Percentiles rank a stretch among this genome's conserved stretches.
These are phyloP conservation scores for Porites australiensis DNA, from an alignment of 64 coral and sea anemone genomes.

Conservation along the genomic window DNA sequence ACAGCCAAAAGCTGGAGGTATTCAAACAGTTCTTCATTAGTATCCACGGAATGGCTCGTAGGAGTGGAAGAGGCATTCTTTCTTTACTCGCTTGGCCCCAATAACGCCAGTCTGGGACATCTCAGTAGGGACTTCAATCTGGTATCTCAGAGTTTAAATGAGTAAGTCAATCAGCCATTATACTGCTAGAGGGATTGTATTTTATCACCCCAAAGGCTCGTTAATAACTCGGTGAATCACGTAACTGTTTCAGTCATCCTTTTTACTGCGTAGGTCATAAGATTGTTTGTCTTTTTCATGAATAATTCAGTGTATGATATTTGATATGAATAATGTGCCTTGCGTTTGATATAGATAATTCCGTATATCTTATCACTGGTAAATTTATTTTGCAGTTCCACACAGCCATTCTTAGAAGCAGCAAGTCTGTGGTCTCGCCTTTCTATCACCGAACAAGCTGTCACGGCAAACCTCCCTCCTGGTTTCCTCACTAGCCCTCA, in stretches of 20 bases:
- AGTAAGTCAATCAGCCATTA: slow-evolving; percentile 37
- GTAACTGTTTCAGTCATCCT: too few relatives aligned
- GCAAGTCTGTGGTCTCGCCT: slow-evolving; percentile 82
- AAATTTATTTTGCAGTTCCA: slow-evolving; percentile 23
- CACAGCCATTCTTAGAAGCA: slow-evolving; percentile 61
- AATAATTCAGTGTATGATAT: too few relatives aligned
- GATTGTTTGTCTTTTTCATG: too few relatives aligned
- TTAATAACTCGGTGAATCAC: too few relatives aligned
- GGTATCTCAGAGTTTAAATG: slow-evolving; percentile 44
- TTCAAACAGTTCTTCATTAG: neutral
- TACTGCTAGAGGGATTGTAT: neutral
- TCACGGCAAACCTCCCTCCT: slow-evolving; percentile 52
- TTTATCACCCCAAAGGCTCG: too few relatives aligned
- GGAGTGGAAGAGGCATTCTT: slow-evolving; percentile 85
- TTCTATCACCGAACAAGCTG: slow-evolving; percentile 77
- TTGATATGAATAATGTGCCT: too few relatives aligned
- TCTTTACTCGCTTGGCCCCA: slow-evolving; percentile 82
- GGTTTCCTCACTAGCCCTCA: slow-evolving; percentile 74
- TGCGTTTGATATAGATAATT: too few relatives aligned
- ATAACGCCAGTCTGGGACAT: slow-evolving; percentile 75
- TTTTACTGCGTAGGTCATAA: too few relatives aligned
- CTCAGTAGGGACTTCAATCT: slow-evolving; percentile 75
- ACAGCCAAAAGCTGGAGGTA: neutral
- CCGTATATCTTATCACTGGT: too few relatives aligned
- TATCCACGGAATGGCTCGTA: slow-evolving; percentile 56